Evolutionary conservation across 2,797 vertebrate genomes (phyloP), one percentile per base, ranked within the genome.

Genomic region (Threskiornis aethiopicus): DNA sequence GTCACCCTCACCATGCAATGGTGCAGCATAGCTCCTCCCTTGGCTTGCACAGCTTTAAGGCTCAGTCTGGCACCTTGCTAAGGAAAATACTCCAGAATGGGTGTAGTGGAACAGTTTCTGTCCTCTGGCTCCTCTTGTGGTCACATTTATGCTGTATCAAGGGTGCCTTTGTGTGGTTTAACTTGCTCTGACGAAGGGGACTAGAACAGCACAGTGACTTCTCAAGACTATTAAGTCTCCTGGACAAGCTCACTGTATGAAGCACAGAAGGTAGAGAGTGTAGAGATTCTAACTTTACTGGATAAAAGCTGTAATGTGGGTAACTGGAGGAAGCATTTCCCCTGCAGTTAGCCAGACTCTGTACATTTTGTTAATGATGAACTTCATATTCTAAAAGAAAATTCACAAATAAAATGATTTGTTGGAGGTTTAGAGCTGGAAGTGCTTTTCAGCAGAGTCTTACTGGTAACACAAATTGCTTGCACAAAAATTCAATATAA

Each of bases 31-130:
- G 10, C 13, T 76, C 7, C 62, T 35, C 5, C 52, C 33, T 16
- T 62, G 39, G 7, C 20, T 52, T 46, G 24, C 1, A 2, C 21
- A 15, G 0, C 33, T 26, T 0, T 5, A 18, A 54, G 17, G 6
- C 7, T 72, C 24, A 15, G 7, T 5, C 37, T 35, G 54, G 5
- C 4, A 16, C 11, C 26, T 54, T 49, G 8, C 14, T 46, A 3
- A 52, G 33, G 42, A n/a, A 64, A 70, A 41, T 1, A 66, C 21
- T 20, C 55, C 35, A 11, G 28, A 9, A 5, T 2, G 16, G 12
- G 3, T 7, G 8, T 3, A 39, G 16, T 0, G 11, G 44, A 44
- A 41, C 16, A 39, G 41, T 18, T 75, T 62, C 70, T 70, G 16
- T 64, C 35, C 61, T 73, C n/a, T 6, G 1, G 31, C 73, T 87